Evolutionary conservation across 2,113 vertebrate genomes (phyloP).

Genomic region (Platanista minor): DNA sequence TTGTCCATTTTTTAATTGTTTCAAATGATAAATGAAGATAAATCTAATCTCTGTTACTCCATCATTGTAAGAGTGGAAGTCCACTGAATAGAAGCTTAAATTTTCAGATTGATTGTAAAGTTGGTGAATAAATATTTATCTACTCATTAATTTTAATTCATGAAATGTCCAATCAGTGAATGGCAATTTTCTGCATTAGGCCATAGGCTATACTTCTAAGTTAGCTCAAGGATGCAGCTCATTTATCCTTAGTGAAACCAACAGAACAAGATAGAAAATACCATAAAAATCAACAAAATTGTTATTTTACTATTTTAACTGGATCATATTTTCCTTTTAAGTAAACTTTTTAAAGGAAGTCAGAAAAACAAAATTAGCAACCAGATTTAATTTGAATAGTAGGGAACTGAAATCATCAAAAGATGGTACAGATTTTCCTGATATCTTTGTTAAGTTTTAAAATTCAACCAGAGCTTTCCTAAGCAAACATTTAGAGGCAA

Average conservation of each 20-base stretch:
- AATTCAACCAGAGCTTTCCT: background rate
- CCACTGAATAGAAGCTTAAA: background rate
- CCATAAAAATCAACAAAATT: background rate
- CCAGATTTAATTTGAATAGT: background rate
- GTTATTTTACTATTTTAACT: background rate
- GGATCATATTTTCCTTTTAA: background rate
- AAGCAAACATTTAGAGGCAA: background rate
- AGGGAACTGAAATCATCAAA: background rate
- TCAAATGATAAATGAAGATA: background rate
- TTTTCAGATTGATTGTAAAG: background rate
- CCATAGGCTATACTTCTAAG: background rate
- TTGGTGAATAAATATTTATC: background rate
- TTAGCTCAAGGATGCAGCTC: background rate
- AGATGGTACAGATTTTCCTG: background rate
- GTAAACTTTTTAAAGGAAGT: background rate
- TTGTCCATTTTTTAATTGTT: background rate
- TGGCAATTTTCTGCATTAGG: background rate
- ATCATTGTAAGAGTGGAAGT: background rate
- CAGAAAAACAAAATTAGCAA: background rate
- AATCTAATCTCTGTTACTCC: background rate
- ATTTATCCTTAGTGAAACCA: background rate
- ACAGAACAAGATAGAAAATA: background rate
- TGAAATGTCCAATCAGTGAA: background rate
- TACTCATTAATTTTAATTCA: background rate
- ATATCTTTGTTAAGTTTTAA: slow-evolving; percentile 1